Base-by-base conservation (phyloP, 2,797 vertebrate species). In the Channallabes apus region DNA sequence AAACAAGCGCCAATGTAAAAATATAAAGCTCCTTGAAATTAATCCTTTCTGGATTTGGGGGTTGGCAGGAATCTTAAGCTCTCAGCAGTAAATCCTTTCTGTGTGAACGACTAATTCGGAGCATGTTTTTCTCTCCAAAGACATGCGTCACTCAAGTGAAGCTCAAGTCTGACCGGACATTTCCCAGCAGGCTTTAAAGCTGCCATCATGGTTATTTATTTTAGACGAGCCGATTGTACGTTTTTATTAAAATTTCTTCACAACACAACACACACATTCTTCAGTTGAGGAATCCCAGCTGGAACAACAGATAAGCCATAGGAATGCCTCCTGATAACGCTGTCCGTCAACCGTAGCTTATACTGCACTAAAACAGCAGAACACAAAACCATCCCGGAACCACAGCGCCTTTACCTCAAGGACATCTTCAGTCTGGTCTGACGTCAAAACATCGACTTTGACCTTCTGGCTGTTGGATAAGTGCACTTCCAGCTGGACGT, bases 381-480 rank as follows among this genome's bases (percentile, higher is more conserved):
- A 14, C 18, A 22, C 54, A 22, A 46, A 58, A 22, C 6, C 54
- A 2, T 9, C 54, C 75, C 6, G 20, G 54, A n/a, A 80, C 68
- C 32, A 79, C 3, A 18, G 61, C 38, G 3, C 22, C 73, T 89
- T 95, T 88, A 98, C 98, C 95, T 99, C 98, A 2, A 99, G 94
- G 64, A 99, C 97, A 12, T 99, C 98, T 89, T 99, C 98, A 0
- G 98, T 99, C 93, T 99, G 98, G 93, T 99, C 97, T 0, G 98
- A 99, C 61, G 97, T 98, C 75, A 98, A 93, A 86, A 99, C 96
- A 89, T 93, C 96, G 92, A 98, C 95, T 58, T 96, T 96, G 80
- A 99, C 96, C 92, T 96, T 98, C 94, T 99, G 98, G 61, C 98
- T 97, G 0, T 97, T 99, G 85, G 96, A 98, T 72, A 99, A 96